Base-by-base conservation (phyloP, 2,797 vertebrate genomes). In the Dendrocincla fuliginosa region DNA sequence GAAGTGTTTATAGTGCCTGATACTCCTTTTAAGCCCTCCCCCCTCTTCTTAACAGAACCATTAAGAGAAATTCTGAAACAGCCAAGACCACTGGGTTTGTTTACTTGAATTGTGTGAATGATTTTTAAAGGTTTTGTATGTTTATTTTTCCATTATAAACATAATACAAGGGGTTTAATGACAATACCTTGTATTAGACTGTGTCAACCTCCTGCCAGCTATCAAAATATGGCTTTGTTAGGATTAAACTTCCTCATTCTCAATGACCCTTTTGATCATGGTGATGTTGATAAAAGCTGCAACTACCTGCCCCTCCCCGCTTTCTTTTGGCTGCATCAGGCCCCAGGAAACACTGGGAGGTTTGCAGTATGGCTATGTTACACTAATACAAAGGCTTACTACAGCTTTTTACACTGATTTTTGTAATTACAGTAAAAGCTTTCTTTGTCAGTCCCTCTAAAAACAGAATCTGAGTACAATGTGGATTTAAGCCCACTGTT, bases 191-290 rank as follows among this genome's bases (percentile, higher is more conserved):
- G 73, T 88, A 95, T 96, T 90, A 86, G 70, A 78, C 90, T 87
- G 75, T 91, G 95, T 96, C 89, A 93, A 68, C 93, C 93, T 93
- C 90, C 78, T 76, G 93, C 84, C 93, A 92, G 92, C 87, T 92
- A 93, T 87, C 84, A 96, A 95, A 96, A 95, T 13, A 96, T 1
- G 32, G 68, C 82, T 95, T 84, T 96, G 93, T 95, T 96, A 90
- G 87, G 75, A 92, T 94, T 93, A 95, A 67, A 95, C 73, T 96
- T 97, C 96, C 93, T 95, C 69, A 92, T 91, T 41, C 75, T 87
- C 93, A 81, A 20, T 44, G 91, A 93, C 57, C 76, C 49, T 73
- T 96, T 94, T 95, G 90, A 95, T 94, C 60, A 59, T 2, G 14
- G 64, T 65, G 61, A 68, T 95, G 87, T 55, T 87, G 89, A 92